Conservation (phyloP, 2,888 invertebrate genomes). For the Gymnosoma rotundatum region DNA sequence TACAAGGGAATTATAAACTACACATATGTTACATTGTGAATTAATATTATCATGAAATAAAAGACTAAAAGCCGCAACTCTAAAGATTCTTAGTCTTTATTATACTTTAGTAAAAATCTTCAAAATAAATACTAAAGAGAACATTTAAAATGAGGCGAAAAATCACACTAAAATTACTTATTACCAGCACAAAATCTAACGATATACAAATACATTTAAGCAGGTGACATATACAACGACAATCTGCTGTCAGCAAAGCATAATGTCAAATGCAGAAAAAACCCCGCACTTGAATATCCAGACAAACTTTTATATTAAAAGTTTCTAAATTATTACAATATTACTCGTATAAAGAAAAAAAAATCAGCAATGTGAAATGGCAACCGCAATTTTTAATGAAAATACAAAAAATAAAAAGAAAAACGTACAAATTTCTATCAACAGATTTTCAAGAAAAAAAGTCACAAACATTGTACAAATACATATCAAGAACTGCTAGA, state of each 20-base stretch:
- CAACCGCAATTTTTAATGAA: conserved; percentile 61
- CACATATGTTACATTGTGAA: no score
- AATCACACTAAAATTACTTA: not conserved
- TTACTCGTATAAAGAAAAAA: not conserved
- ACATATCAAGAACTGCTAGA: not conserved
- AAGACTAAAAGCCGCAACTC: no score
- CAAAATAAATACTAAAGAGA: not conserved
- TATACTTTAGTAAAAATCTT: not conserved
- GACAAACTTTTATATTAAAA: not conserved
- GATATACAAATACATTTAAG: conserved; percentile 21
- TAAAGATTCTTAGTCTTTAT: not conserved
- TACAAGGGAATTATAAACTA: no score
- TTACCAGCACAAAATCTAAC: not conserved
- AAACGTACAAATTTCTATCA: not conserved
- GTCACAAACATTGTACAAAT: not conserved
- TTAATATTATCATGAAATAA: no score
- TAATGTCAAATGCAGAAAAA: conserved; percentile 50
- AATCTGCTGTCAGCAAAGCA: conserved; percentile 59
- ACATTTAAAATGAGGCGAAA: not conserved
- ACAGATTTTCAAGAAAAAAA: conserved; percentile 24
- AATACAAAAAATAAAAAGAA: not conserved
- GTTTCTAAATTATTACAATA: not conserved
- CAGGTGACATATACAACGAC: conserved; percentile 40
- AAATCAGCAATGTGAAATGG: conserved; percentile 46
- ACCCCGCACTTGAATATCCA: conserved; percentile 6